Evolutionary conservation across 2,113 vertebrate species (phyloP).

Genomic region (Silurus asotus): DNA sequence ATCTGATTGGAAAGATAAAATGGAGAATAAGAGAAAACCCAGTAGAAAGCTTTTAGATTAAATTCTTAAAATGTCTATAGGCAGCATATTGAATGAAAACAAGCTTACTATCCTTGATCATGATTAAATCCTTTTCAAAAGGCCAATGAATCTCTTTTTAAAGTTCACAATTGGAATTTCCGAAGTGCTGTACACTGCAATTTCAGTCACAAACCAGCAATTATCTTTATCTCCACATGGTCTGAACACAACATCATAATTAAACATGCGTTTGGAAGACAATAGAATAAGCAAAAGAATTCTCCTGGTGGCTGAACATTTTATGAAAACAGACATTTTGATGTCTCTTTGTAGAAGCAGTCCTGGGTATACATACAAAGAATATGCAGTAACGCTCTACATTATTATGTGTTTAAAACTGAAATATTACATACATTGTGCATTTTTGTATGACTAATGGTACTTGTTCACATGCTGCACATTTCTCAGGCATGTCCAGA

Average conservation of each 20-base stretch:
- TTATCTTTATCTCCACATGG: neutral
- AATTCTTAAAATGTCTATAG: neutral
- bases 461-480: neutral
- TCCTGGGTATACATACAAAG: no score
- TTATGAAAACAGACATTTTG: neutral
- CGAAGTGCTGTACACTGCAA: neutral
- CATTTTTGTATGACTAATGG: neutral
- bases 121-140: neutral
- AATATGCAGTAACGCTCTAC: neutral
- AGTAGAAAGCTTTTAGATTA: neutral
- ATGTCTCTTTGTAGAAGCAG: neutral
- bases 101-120: neutral
- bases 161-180: neutral
- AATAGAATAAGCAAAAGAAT: neutral
- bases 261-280: conserved; percentile 4
- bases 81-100: neutral
- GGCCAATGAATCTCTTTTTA: neutral
- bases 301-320: neutral
- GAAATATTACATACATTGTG: neutral
- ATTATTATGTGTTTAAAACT: neutral
- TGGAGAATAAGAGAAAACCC: neutral
- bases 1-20: neutral
- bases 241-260: conserved; percentile 17
- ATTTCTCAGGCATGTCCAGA: neutral
- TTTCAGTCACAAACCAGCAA: conserved; percentile 24